Conservation (phyloP, 30 jellyfish, hydroid and myxozoan genomes). For the Haliclystus octoradiatus region DNA sequence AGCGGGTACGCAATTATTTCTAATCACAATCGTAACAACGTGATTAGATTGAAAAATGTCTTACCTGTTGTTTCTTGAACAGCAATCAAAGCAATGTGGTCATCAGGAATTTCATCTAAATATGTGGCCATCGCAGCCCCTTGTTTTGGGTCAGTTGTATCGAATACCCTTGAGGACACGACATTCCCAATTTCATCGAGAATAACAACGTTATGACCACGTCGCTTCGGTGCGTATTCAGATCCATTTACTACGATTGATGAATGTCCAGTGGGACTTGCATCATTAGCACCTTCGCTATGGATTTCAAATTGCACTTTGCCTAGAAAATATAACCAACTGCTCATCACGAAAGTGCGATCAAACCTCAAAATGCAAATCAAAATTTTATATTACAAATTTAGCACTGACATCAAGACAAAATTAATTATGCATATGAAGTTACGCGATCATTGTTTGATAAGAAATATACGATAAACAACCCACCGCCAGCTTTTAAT, state of each 20-base stretch:
- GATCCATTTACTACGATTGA: constrained; percentile 71
- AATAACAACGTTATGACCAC: constrained; percentile 82
- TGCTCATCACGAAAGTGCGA: too few relatives aligned
- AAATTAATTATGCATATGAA: background rate
- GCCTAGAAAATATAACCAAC: constrained; percentile 29
- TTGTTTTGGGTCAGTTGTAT: constrained; percentile 49
- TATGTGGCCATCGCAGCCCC: constrained; percentile 80
- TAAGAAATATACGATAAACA: background rate
- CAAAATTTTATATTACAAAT: too few relatives aligned
- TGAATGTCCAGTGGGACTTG: constrained; percentile 63
- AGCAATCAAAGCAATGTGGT: constrained; percentile 77
- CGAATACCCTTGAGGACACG: constrained; percentile 55
- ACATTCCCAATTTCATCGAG: constrained; percentile 71
- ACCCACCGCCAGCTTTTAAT: constrained; percentile 79
- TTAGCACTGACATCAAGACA: too few relatives aligned
- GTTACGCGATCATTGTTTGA: background rate
- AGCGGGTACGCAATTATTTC: background rate
- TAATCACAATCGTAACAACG: background rate
- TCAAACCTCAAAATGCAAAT: too few relatives aligned
- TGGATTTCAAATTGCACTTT: constrained; percentile 82
- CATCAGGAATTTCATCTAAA: constrained; percentile 79
- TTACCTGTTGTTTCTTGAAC: constrained; percentile 77
- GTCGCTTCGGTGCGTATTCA: constrained; percentile 60
- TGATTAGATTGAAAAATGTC: constrained; percentile 7
- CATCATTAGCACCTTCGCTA: constrained; percentile 84